phyloP scores from a whole-genome alignment of 2,113 vertebrate genomes.

The Corythornis cristatus region DNA sequence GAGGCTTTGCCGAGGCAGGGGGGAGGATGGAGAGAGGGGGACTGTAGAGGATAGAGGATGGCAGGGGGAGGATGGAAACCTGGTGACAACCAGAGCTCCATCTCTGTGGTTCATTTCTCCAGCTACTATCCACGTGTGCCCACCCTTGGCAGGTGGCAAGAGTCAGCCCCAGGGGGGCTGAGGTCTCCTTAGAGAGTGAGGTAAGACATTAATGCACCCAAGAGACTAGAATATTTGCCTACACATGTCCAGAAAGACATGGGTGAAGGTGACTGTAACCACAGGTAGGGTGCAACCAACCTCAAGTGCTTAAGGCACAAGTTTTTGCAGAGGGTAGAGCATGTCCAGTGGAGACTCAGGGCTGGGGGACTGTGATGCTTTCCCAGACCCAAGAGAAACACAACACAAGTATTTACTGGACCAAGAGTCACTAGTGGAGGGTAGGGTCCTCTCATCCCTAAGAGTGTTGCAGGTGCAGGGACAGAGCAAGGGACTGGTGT shows the following conservation, averaged over 20 bases:
- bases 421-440: not conserved
- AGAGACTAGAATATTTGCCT: not conserved
- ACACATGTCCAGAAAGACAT: not conserved
- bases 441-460: not conserved
- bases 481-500: not conserved
- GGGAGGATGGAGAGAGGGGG: not conserved
- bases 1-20: not conserved
- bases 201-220: fast-evolving
- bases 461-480: not conserved
- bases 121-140: fast-evolving
- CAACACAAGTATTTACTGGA: not conserved
- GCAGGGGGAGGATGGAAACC: not conserved
- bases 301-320: not conserved
- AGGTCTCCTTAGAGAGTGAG: not conserved
- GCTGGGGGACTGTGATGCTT: not conserved
- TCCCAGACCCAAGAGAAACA: not conserved
- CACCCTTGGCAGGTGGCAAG: not conserved
- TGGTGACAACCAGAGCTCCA: not conserved
- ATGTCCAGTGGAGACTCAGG: fast-evolving
- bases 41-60: not conserved
- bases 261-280: not conserved
- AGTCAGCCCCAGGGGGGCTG: not conserved
- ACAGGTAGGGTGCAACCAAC: fast-evolving
- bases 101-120: not conserved
- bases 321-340: not conserved